Evolutionary conservation across 2,113 vertebrate species (phyloP).

Genomic region (Isichthys henryi): DNA sequence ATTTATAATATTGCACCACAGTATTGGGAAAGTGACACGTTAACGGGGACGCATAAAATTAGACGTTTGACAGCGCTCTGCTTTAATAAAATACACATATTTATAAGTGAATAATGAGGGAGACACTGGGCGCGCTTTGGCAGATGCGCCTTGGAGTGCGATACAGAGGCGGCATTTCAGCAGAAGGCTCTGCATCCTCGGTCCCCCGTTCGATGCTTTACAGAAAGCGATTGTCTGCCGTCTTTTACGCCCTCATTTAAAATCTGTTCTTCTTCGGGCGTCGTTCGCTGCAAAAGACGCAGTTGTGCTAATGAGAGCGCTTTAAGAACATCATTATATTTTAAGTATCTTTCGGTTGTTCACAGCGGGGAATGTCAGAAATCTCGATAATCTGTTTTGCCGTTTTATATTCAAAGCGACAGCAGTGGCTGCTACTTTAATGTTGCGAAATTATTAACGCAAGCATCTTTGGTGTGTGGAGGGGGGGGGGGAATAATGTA

Average conservation of each 20-base stretch:
- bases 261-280: conserved; percentile 64
- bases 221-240: conserved; percentile 51
- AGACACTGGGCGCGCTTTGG: not conserved
- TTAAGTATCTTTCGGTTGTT: conserved; percentile 71
- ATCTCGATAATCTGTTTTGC: conserved; percentile 70
- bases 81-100: not conserved
- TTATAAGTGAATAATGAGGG: not conserved
- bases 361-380: conserved; percentile 58
- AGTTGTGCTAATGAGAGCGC: conserved; percentile 61
- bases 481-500: conserved; percentile 28
- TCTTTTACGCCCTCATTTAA: conserved; percentile 62
- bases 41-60: not conserved
- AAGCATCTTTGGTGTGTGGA: conserved; percentile 49
- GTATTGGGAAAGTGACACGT: not conserved
- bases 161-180: conserved; percentile 10
- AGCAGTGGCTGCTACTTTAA: conserved; percentile 65
- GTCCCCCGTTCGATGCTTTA: conserved; percentile 39
- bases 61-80: not conserved
- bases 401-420: conserved; percentile 67
- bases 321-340: conserved; percentile 74
- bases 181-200: conserved; percentile 41
- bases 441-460: conserved; percentile 63
- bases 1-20: not conserved
- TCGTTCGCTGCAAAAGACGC: conserved; percentile 58
- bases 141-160: not conserved